Conservation (phyloP, 2,113 vertebrate genomes). For the Callipepla californica region DNA sequence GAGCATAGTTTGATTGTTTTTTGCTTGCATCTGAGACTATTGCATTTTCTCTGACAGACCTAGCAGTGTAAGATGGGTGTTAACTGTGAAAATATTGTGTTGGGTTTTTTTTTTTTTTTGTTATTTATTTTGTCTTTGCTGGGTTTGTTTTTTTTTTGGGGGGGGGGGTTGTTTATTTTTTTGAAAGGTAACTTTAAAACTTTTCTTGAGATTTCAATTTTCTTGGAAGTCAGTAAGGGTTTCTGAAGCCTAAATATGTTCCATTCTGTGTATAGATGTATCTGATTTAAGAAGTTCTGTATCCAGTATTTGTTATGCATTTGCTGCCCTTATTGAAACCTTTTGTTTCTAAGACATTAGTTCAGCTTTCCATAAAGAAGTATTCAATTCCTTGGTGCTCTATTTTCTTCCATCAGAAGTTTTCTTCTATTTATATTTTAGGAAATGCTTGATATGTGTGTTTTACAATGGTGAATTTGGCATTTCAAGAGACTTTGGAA, state of each 20-base stretch:
- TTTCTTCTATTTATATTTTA: not conserved
- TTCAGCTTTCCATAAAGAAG: not conserved
- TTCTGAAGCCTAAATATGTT: not conserved
- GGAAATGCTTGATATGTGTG: not conserved
- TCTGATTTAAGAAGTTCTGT: not conserved
- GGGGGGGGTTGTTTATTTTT: not conserved
- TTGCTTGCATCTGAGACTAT: not conserved
- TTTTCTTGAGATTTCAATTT: not conserved
- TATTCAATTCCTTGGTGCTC: not conserved
- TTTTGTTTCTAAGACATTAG: not conserved
- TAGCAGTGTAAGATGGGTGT: not conserved
- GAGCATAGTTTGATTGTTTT: not conserved
- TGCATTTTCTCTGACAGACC: not conserved
- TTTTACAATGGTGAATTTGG: not conserved
- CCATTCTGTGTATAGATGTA: not conserved
- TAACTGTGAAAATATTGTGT: not conserved
- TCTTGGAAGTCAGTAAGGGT: not conserved
- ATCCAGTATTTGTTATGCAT: not conserved
- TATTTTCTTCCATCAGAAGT: fast-evolving
- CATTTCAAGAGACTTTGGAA: not conserved
- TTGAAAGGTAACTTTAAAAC: not conserved
- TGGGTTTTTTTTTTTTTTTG: not conserved
- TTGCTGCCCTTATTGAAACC: not conserved
- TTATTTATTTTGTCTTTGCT: too few relatives aligned
- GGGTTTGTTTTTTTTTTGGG: too few relatives aligned